These are phyloP conservation scores for Ichneumoninae sp. DNA, from an alignment of 2,888 invertebrate genomes.

Conservation along the genomic window DNA sequence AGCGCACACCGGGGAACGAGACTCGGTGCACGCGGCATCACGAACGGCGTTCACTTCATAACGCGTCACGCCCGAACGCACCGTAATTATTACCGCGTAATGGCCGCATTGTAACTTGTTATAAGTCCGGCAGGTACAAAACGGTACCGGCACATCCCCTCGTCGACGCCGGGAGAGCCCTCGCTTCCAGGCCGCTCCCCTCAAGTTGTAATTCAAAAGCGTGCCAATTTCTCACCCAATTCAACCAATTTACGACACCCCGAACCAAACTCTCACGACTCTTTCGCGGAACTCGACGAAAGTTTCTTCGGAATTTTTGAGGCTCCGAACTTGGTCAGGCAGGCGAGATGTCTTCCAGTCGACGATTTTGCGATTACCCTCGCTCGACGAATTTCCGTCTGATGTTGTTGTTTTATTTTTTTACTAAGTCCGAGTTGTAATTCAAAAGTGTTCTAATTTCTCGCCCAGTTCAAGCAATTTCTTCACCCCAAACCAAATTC, in stretches of 20 bases:
- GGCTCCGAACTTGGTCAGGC: too few species aligned
- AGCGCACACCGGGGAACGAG: not conserved
- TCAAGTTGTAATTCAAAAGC: conserved; percentile 1
- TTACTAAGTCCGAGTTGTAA: too few species aligned
- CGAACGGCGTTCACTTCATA: conserved; percentile 70
- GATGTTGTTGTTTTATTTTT: too few species aligned
- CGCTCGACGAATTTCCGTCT: too few species aligned
- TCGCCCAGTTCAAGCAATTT: too few species aligned
- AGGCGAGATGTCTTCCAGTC: too few species aligned
- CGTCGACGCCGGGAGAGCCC: not conserved
- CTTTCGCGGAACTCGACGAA: not conserved
- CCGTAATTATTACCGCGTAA: conserved; percentile 77
- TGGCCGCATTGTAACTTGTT: conserved; percentile 78
- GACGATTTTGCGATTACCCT: too few species aligned
- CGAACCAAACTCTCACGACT: not conserved
- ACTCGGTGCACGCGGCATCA: not conserved
- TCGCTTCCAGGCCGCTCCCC: not conserved
- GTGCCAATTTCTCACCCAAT: conserved; percentile 36
- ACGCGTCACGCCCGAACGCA: conserved; percentile 76
- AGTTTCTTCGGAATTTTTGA: not conserved
- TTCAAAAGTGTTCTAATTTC: too few species aligned
- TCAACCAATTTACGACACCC: conserved; percentile 11
- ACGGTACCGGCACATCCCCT: conserved; percentile 40
- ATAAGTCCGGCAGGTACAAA: conserved; percentile 67
- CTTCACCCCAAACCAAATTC: too few species aligned